Evolutionary conservation across 2,113 vertebrate genomes (phyloP), one percentile per base, ranked within the genome.

Genomic region (Morone chrysops): DNA sequence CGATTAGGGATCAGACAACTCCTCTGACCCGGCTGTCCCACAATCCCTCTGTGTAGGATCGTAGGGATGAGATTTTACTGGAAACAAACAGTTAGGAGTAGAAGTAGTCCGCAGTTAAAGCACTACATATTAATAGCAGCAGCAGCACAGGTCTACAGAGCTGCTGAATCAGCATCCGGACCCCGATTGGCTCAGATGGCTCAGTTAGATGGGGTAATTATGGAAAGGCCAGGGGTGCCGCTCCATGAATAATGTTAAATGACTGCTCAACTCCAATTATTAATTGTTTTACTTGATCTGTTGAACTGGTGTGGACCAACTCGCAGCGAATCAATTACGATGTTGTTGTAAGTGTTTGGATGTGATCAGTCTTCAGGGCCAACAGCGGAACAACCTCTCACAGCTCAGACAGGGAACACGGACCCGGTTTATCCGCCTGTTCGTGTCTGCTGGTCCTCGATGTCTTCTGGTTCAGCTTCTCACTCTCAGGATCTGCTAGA

Each of bases 161-260:
- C 53, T 76, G 84, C 84, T 83, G 75, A 80, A 25, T 71, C 79
- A 71, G 62, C 69, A 50, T 68, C 47, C 77, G 70, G 77, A 84
- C 51, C 68, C 69, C 65, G 76, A 82, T 80, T 78, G 87, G 76
- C 80, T 78, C 41, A 61, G 70, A 71, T 36, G 62, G 47, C 53
- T 75, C 17, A 48, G 56, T 66, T 75, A 78, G 75, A 69, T 25
- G 54, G 66, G 63, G 31, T 71, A 82, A 88, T 85, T 75, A 85
- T 20, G 36, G 66, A 63, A 36, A 50, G 54, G 66, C 48, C 57
- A 17, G 9, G 31, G 74, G 75, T 59, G 68, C 13, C 1, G 40
- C 2, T 50, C 18, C 9, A 2, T 81, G 36, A 78, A 81, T 65
- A 62, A 75, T 78, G 63, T 43, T 86, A 48, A 83, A 66, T 54